phyloP scores from a whole-genome alignment of 2,113 vertebrate species.

The Anarhynchus alexandrinus region DNA sequence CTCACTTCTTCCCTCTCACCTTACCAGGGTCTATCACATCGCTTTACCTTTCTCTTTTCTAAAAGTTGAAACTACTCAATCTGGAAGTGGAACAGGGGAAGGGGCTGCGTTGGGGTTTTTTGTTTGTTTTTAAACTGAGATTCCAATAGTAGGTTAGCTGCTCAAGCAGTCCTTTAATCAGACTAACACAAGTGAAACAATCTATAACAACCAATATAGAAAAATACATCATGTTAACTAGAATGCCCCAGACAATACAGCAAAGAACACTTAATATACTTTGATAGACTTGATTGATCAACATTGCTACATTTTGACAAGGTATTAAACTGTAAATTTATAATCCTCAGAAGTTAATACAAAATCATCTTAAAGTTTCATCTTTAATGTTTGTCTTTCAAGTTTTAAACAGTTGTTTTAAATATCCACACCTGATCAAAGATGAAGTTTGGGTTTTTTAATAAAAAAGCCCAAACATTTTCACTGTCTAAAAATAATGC shows the following conservation, averaged over 20 bases:
- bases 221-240: not conserved
- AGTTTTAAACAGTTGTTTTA: not conserved
- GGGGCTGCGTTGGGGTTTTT: not conserved
- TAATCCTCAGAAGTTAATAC: not conserved
- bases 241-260: not conserved
- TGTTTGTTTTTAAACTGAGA: not conserved
- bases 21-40: not conserved
- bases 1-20: not conserved
- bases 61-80: not conserved
- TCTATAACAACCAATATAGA: not conserved
- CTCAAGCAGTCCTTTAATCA: not conserved
- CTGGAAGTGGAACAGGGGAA: not conserved
- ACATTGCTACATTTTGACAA: not conserved
- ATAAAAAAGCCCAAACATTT: not conserved
- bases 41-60: not conserved
- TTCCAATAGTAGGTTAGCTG: not conserved
- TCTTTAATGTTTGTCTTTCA: not conserved
- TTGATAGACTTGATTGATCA: not conserved
- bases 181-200: not conserved
- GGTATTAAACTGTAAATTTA: not conserved
- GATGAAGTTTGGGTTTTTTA: too few relatives aligned
- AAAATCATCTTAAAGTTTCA: not conserved
- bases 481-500: not conserved
- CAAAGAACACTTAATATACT: not conserved
- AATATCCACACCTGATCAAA: not conserved